Conservation (phyloP, 2,888 invertebrate genomes). For the Hemicrepidius hirtus region DNA sequence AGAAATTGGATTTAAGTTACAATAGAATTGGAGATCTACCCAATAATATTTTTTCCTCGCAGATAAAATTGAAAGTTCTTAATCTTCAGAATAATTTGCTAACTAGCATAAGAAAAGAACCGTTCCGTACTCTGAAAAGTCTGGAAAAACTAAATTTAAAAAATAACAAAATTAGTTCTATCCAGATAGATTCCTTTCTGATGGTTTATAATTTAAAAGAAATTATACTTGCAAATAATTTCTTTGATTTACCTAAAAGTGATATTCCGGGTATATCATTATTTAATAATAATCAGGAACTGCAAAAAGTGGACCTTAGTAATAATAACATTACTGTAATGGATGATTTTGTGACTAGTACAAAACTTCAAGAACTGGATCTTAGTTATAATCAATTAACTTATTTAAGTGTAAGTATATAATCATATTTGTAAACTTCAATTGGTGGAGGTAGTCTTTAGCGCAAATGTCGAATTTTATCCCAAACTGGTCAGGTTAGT, state of each 20-base stretch:
- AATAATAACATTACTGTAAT: conserved; percentile 58
- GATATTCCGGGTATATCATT: conserved; percentile 50
- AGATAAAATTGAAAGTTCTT: conserved; percentile 77
- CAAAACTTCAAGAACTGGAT: conserved; percentile 72
- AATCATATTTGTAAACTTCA: too few species aligned
- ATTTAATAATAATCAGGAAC: conserved; percentile 61
- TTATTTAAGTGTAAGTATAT: conserved; percentile 73
- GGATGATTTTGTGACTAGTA: conserved; percentile 40
- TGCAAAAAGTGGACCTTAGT: conserved; percentile 73
- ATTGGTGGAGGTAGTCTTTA: too few species aligned
- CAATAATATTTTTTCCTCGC: conserved; percentile 77
- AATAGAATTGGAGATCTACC: conserved; percentile 72
- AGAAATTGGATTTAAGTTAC: conserved; percentile 64
- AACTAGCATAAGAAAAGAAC: conserved; percentile 74
- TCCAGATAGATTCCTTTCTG: conserved; percentile 75
- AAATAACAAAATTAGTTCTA: conserved; percentile 77
- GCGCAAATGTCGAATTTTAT: too few species aligned
- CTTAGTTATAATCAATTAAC: conserved; percentile 80
- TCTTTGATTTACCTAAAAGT: conserved; percentile 35
- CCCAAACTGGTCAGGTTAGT: too few species aligned
- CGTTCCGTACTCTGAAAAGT: conserved; percentile 76
- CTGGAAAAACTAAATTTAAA: conserved; percentile 78
- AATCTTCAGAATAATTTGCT: conserved; percentile 81
- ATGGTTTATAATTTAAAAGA: conserved; percentile 61
- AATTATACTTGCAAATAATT: conserved; percentile 56